Conservation (phyloP, 2,797 vertebrate genomes). For the Onychomys torridus region DNA sequence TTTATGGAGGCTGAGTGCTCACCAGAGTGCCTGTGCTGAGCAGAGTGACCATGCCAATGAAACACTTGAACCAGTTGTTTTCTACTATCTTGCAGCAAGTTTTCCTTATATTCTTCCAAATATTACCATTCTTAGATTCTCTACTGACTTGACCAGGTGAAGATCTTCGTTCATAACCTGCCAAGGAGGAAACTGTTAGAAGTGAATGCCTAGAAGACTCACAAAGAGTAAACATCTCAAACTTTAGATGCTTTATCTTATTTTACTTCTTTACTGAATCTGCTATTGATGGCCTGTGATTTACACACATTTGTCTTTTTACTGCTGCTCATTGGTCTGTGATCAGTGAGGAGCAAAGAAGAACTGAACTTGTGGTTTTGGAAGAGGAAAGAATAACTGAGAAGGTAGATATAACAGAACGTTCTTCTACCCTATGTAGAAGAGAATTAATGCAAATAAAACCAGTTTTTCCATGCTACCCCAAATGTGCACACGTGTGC, state of each 20-base stretch:
- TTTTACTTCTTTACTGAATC: constrained; percentile 14
- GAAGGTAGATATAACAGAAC: background rate
- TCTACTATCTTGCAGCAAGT: constrained; percentile 96
- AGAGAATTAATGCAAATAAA: background rate
- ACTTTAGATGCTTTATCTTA: background rate
- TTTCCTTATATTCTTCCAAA: constrained; percentile 94
- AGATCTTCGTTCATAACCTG: constrained; percentile 90
- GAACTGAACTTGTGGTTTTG: background rate
- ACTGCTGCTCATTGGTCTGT: background rate
- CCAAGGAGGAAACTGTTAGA: constrained; percentile 51
- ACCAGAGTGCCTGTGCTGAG: constrained; percentile 96
- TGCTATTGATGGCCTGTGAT: background rate
- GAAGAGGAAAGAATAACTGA: background rate
- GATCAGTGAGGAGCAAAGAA: background rate
- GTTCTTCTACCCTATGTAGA: accelerated
- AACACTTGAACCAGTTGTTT: constrained; percentile 96
- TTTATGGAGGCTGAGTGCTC: constrained; percentile 56
- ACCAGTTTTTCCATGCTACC: background rate
- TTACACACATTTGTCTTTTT: constrained; percentile 10
- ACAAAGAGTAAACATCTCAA: background rate
- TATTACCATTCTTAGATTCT: constrained; percentile 86
- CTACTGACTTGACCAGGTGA: constrained; percentile 87
- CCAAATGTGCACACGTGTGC: background rate
- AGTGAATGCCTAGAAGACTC: background rate
- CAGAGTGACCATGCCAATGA: constrained; percentile 97